phyloP scores from a whole-genome alignment of 2,888 invertebrate species.

The Aspidapion aeneum region DNA sequence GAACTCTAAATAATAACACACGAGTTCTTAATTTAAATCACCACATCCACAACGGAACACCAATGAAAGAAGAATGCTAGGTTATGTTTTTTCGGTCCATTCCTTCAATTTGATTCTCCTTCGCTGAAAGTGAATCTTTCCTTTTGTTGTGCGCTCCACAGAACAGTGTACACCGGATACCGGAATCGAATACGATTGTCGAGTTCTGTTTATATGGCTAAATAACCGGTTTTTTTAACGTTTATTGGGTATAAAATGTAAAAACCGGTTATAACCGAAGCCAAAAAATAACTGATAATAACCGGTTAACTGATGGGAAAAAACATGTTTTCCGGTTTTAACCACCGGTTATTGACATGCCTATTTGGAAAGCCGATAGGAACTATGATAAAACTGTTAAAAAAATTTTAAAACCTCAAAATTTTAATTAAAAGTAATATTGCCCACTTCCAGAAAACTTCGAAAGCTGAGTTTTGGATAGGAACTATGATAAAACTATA shows the following conservation, averaged over 20 bases:
- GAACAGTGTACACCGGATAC: background rate
- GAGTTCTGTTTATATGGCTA: background rate
- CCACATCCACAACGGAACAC: too few species aligned
- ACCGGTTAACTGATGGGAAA: constrained; percentile 5
- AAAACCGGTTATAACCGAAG: background rate
- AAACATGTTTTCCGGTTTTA: background rate
- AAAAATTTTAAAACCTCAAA: too few species aligned
- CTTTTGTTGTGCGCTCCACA: background rate
- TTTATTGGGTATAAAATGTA: background rate
- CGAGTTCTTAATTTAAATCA: too few species aligned
- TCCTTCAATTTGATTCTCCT: background rate
- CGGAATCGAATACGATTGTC: background rate
- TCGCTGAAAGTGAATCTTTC: background rate
- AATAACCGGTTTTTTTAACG: background rate
- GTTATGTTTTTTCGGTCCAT: background rate
- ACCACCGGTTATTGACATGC: background rate
- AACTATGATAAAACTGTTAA: too few species aligned
- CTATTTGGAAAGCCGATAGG: too few species aligned
- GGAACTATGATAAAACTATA: too few species aligned
- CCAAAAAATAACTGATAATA: background rate
- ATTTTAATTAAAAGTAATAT: too few species aligned
- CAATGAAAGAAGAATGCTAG: background rate
- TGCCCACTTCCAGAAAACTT: too few species aligned
- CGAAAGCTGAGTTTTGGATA: too few species aligned
- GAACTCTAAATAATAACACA: too few species aligned